Base-by-base conservation (phyloP, 2,113 vertebrate genomes). In the Serinus canaria region DNA sequence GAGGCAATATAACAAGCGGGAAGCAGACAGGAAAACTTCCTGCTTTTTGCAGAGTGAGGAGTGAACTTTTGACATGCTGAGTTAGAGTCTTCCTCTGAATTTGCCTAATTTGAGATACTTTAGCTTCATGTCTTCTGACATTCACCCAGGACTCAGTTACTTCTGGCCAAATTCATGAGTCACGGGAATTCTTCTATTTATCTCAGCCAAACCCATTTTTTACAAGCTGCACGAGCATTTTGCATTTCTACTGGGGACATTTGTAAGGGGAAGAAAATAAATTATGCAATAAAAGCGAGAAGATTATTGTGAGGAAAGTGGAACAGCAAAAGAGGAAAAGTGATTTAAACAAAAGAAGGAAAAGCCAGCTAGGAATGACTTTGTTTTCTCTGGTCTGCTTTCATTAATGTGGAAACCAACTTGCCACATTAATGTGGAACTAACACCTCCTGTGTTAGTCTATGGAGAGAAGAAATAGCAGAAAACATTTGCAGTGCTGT, bases 51-150 rank as follows among this genome's bases (percentile, higher is more conserved):
- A 68, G 69, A 87, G 44, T 8, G 58, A 49, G 75, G 49, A 25
- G 66, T 94, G 87, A 92, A 92, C 83, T 89, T 96, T 67, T 84
- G 90, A 91, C 78, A 66, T 1, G 7, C 49, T 78, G 69, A 64
- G 53, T 92, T 84, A 53, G 56, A 70, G 17, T 70, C 73, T 76
- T 94, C 5, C 5, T 67, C 68, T 78, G 56, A 64, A 75, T 95
- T 82, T 72, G 33, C 59, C 74, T 78, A 19, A 73, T 82, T 66
- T 33, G 81, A 85, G 84, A 55, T 78, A 46, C 0, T 2, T 16
- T 37, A 46, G 15, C 35, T 89, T 95, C 22, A 2, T 58, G 53
- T 43, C 55, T 85, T 69, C 37, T 83, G 67, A 80, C 85, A 17
- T 69, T 66, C 63, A 58, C 3, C 23, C 78, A 81, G 85, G 55